Evolutionary conservation across 2,113 vertebrate genomes (phyloP), one percentile per base, ranked within the genome.

Genomic region (Noturus placidus): DNA sequence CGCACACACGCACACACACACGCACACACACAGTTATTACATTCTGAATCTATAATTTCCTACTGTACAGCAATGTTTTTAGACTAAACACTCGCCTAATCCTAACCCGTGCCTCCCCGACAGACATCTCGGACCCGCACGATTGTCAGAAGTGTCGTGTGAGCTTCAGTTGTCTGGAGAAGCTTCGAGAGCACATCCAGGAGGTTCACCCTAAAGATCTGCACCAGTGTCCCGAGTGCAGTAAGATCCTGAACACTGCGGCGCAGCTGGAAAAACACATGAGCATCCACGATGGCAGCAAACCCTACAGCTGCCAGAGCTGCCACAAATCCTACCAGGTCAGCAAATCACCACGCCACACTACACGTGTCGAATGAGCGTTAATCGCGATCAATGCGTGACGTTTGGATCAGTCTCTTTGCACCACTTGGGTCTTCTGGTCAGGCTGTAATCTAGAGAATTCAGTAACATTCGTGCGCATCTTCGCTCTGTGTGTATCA

Each of bases 261-360:
- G 93, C 92, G 0, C 94, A 96, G 86, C 94, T 98, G 92, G 96
- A 97, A 78, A 95, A 95, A 33, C 97, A 97, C 91, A 88, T 95
- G 91, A 93, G 94, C 85, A 93, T 94, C 46, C 97, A 97, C 0
- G 87, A 92, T 0, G 96, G 96, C 14, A 94, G 93, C 84, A 99
- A 98, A 82, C 97, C 96, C 14, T 98, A 97, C 91, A 96, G 94
- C 93, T 97, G 97, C 30, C 96, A 96, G n/a, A 94, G 96, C 87
- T 98, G 97, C 92, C 94, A 95, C 92, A 98, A 97, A 89, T 96
- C 97, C 5, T 98, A 98, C 89, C 97, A 98, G 94, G 95, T 94
- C 10, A 88, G 15, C 4, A 8, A 22, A 57, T 10, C 30, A 13
- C 10, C 65, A 30, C 25, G 4, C 10, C 54, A 30, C 30, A 59